Evolutionary conservation across 92 coral and sea anemone species (phyloP).

Genomic region (Chrysogorgia sp.): DNA sequence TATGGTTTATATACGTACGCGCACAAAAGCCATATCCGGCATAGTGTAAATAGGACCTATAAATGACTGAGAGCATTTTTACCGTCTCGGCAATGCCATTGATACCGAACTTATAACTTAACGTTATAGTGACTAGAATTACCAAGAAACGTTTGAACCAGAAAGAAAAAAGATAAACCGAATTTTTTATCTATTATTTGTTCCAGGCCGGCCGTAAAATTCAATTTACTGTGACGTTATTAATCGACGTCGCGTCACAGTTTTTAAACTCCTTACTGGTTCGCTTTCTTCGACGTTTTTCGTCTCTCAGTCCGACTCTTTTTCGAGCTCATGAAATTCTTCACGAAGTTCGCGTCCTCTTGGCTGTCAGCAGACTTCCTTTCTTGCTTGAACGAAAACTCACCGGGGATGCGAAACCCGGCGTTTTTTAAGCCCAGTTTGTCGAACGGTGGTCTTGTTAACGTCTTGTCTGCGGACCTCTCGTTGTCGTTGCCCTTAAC

Average conservation of each 20-base stretch:
- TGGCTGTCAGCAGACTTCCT: conserved; percentile 10
- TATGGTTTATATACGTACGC: no score
- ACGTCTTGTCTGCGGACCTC: neutral
- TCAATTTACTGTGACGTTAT: no score
- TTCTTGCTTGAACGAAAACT: conserved; percentile 28
- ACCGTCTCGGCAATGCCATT: neutral
- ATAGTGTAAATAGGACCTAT: no score
- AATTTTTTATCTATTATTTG: no score
- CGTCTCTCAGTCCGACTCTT: conserved; percentile 7
- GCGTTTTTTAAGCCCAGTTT: conserved; percentile 24
- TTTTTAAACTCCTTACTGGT: neutral
- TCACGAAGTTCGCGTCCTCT: conserved; percentile 33
- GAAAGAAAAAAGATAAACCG: no score
- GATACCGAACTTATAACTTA: no score
- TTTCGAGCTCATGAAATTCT: conserved; percentile 45
- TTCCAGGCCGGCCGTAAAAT: neutral
- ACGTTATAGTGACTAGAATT: no score
- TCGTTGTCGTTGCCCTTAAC: neutral
- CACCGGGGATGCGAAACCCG: conserved; percentile 45
- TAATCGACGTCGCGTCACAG: neutral
- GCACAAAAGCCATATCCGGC: no score
- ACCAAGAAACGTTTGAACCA: neutral
- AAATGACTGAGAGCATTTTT: no score
- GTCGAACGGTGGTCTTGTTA: conserved; percentile 16
- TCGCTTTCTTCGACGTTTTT: conserved; percentile 3